phyloP scores from a whole-genome alignment of 2,797 vertebrate genomes.

The Acrossocheilus fasciatus region DNA sequence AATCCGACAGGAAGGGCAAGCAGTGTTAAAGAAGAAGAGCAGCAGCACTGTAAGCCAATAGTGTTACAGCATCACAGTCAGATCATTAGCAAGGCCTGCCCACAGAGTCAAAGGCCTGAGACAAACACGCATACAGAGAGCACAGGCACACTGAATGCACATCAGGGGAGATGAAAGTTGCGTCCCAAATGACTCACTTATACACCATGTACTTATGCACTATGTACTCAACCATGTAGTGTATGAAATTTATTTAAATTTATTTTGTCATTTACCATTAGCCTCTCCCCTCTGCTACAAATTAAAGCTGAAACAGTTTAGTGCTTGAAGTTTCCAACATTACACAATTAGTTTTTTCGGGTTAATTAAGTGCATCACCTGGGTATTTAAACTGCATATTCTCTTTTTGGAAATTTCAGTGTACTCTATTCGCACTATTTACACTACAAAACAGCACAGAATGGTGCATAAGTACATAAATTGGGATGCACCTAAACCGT shows the following conservation, averaged over 20 bases:
- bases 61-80: conserved; percentile 91
- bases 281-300: background rate
- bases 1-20: conserved; percentile 89
- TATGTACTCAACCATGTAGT: background rate
- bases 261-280: background rate
- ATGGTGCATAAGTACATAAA: background rate
- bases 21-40: conserved; percentile 98
- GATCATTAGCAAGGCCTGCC: conserved; percentile 75
- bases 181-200: background rate
- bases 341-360: background rate
- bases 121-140: conserved; percentile 61
- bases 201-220: background rate
- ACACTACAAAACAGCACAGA: background rate
- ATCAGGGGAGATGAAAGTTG: background rate
- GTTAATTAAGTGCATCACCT: background rate
- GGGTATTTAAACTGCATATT: background rate
- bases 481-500: background rate
- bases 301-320: background rate
- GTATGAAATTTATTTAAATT: background rate
- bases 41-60: conserved; percentile 97
- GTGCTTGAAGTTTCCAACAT: background rate
- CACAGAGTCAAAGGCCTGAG: conserved; percentile 67
- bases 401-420: too few relatives aligned
- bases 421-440: too few relatives aligned
- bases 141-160: conserved; percentile 57